Conservation (phyloP, 2,113 vertebrate genomes). For the Gopherus evgoodei region DNA sequence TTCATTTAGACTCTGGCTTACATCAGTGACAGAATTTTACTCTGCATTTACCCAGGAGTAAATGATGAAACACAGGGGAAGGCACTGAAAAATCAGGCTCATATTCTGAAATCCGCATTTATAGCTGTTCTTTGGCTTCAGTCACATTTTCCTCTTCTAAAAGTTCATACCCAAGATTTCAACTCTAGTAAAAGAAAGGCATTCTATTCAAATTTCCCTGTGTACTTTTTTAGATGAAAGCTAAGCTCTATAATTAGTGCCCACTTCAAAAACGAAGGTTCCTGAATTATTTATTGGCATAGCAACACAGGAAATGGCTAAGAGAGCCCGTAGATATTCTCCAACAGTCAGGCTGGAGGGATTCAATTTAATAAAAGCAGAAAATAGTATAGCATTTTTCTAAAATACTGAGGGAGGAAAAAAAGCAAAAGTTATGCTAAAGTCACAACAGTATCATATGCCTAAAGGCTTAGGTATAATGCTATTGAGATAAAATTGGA, state of each 20-base stretch:
- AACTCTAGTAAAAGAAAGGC: not conserved
- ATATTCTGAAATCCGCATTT: not conserved
- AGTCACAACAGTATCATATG: not conserved
- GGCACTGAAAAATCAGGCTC: not conserved
- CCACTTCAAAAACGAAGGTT: constrained; percentile 28
- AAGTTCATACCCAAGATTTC: not conserved
- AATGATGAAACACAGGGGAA: not conserved
- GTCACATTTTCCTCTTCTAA: not conserved
- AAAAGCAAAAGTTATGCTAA: constrained; percentile 3
- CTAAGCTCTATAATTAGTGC: constrained; percentile 43
- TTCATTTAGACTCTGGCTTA: not conserved
- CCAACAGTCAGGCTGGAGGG: not conserved
- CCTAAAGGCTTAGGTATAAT: not conserved
- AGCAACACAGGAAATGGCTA: not conserved
- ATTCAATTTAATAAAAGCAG: not conserved
- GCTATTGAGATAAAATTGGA: not conserved
- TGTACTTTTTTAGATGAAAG: not conserved
- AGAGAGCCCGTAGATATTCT: constrained; percentile 12
- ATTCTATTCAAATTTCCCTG: not conserved
- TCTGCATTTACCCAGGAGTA: not conserved
- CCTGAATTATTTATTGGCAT: constrained; percentile 59
- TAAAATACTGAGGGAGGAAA: not conserved
- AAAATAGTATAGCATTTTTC: not conserved
- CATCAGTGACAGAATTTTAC: not conserved
- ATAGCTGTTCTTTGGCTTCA: not conserved